Percentiles rank a stretch among this genome's conserved stretches.
These are phyloP conservation scores for Tapirus terrestris DNA, from an alignment of 2,113 vertebrate genomes.

Conservation along the genomic window DNA sequence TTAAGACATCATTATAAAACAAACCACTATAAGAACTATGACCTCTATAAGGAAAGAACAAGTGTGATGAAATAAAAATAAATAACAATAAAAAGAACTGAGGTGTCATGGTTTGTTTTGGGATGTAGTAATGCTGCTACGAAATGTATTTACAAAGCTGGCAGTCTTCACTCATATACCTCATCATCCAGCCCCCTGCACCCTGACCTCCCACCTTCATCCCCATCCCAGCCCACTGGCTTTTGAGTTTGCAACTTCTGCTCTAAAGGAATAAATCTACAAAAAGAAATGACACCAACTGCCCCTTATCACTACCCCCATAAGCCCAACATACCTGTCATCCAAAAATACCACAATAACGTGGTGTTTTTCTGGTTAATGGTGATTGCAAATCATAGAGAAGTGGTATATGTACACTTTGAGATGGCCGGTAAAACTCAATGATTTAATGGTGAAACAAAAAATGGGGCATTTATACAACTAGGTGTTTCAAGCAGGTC, in stretches of 20 bases:
- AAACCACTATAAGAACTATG: neutral
- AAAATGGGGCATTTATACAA: neutral
- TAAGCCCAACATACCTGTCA: neutral
- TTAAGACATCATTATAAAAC: neutral
- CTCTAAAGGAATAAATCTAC: neutral
- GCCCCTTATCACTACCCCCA: neutral
- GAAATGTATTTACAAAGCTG: neutral
- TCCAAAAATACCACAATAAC: neutral
- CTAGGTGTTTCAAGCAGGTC: neutral
- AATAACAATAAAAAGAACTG: neutral
- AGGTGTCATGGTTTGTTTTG: neutral
- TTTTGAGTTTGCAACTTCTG: slow-evolving; percentile 16
- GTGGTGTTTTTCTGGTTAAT: neutral
- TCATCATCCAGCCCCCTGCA: neutral
- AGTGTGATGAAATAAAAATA: neutral
- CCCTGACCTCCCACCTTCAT: neutral
- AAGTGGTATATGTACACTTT: neutral
- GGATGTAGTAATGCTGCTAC: neutral
- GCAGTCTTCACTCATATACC: neutral
- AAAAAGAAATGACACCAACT: neutral
- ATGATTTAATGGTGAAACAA: neutral
- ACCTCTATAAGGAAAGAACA: neutral
- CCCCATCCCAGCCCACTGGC: neutral
- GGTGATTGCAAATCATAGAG: neutral
- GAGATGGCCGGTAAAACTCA: neutral